Evolutionary conservation across 2,113 vertebrate species (phyloP), one percentile per base, ranked within the genome.

Genomic region (Puffinus mauretanicus): DNA sequence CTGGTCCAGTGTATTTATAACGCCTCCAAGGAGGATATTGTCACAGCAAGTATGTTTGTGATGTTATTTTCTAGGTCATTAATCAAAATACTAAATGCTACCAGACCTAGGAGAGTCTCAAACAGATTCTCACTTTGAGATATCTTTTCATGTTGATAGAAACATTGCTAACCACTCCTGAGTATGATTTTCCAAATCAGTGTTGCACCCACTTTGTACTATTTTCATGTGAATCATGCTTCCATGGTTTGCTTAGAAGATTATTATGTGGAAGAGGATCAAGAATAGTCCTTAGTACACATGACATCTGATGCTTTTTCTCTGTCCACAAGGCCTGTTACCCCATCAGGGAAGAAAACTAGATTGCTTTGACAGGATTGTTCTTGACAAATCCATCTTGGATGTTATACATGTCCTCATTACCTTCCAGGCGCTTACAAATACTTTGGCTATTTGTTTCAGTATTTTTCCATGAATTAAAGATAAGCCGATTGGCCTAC

Each of bases 341-440:
- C 72, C 55, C 62, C 66, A 76, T 87, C 81, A 91, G 47, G 55
- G 77, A 87, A 89, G 89, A 84, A 95, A 96, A 97, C 94, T 87
- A 94, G 65, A 91, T 96, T 96, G 51, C 65, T 82, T 79, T 96
- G 93, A 95, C 30, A 5, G 89, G 86, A 96, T 93, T 95, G 67
- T 11, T 92, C 86, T 82, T 96, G 95, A 92, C 81, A 95, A 97
- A 94, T 87, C 57, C 88, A 88, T 47, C 57, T n/a, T 92, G 89
- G 95, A 96, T 89, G 73, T 86, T 93, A 40, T 54, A 91, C 77
- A 76, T 67, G 55, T 84, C 69, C 91, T 89, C n/a, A 67, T 95
- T 93, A 82, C 78, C 81, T 95, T 94, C 77, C 69, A 93, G 91
- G 61, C 10, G 0, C 72, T 93, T 86, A 83, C 66, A 73, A 54